Evolutionary conservation across 2,888 invertebrate genomes (phyloP).

Genomic region (Aethes cnicana): DNA sequence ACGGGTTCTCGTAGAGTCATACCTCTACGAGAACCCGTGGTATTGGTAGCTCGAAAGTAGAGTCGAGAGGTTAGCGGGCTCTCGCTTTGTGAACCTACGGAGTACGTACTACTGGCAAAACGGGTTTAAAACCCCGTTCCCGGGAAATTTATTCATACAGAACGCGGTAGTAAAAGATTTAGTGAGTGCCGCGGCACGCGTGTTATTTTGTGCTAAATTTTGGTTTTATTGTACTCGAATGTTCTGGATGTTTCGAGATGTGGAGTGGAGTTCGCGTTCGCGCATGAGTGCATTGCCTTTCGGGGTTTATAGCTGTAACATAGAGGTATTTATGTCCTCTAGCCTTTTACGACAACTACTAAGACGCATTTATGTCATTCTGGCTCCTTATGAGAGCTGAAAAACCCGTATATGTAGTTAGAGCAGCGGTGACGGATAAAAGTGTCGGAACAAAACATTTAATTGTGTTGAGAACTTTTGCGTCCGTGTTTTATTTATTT

Average conservation of each 20-base stretch:
- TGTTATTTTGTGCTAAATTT: slow-evolving; percentile 7
- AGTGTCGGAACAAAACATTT: slow-evolving; percentile 2
- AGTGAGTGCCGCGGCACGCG: slow-evolving; percentile 5
- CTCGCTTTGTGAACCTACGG: slow-evolving; percentile 35
- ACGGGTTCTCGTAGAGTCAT: slow-evolving; percentile 23
- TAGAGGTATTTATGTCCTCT: slow-evolving; percentile 5
- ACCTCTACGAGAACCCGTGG: no score
- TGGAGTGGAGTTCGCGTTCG: no score
- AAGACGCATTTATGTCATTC: slow-evolving; percentile 2
- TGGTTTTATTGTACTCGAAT: slow-evolving; percentile 7
- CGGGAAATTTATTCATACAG: slow-evolving; percentile 30
- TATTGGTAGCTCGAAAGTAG: slow-evolving; percentile 34
- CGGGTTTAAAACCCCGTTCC: slow-evolving; percentile 36
- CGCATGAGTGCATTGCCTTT: slow-evolving; percentile 4
- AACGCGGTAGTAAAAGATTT: slow-evolving; percentile 14
- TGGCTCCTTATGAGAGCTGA: slow-evolving; percentile 11
- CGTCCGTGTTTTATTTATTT: slow-evolving; percentile 17
- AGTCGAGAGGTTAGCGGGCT: slow-evolving; percentile 33
- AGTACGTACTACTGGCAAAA: slow-evolving; percentile 32
- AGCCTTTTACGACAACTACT: slow-evolving; percentile 11
- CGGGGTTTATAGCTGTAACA: neutral
- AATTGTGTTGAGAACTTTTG: slow-evolving; percentile 1
- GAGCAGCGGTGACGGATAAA: neutral
- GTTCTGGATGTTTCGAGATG: slow-evolving; percentile 3
- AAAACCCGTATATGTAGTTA: neutral